Evolutionary conservation across 1,140 invertebrate species (phyloP), one percentile per base, ranked within the genome.

Genomic region (Drosophila pseudoobscura): DNA sequence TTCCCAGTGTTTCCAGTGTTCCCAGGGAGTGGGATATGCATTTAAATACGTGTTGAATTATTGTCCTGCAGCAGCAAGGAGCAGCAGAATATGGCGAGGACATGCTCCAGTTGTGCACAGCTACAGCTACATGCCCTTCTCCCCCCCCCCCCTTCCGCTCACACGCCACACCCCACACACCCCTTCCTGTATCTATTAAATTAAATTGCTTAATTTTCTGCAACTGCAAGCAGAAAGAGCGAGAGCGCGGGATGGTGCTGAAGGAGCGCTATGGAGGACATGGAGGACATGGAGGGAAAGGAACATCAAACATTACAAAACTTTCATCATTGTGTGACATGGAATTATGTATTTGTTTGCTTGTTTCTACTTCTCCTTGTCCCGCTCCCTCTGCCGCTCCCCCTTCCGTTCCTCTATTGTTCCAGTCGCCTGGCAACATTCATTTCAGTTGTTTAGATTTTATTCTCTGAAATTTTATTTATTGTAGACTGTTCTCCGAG

Each of bases 31-130:
- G 59, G 65, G 72, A 70, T 79, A 80, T 75, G 66, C 78, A 87
- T 87, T 87, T 87, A 87, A 87, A 87, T 87, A 87, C 75, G 82
- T 87, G 82, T 87, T 87, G 82, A 87, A 78, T 87, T 87, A 87
- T 87, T 87, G 82, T 87, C 60, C 58, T 78, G 73, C 62, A 76
- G 69, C 63, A 59, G 41, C 31, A 11, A 47, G 66, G 62, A 78
- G 60, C 59, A 69, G 61, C 52, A 65, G 64, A 73, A 70, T 76
- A 60, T 80, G 57, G 65, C 66, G 65, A 80, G 70, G 74, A 74
- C 78, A 72, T 71, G 80, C 60, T 45, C 74, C 72, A 79, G 64
- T 66, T 69, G 62, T 29, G 17, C 41, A 1, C 43, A 51, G 62
- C 8, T 41, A 6, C 45, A 41, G 62, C 8, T 41, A 6, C 45